Base-by-base conservation (phyloP, 2,797 vertebrate species). In the Dendrocincla tyrannina region DNA sequence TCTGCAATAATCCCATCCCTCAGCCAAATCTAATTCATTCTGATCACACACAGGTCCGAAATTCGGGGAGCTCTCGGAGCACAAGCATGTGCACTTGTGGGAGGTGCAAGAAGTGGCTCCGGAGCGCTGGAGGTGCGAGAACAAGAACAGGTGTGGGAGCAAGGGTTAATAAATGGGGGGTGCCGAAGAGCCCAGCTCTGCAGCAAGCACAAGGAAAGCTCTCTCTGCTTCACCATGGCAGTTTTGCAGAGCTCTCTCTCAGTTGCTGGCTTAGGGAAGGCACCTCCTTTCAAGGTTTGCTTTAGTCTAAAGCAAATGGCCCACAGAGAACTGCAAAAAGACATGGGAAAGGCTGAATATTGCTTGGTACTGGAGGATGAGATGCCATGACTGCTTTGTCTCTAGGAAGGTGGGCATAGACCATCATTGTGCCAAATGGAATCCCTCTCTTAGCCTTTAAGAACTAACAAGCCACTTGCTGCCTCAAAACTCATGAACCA, bases 1-100 rank as follows among this genome's bases (percentile, higher is more conserved):
- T 96, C 94, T 97, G 92, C 93, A 92, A 94, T 93, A 92, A 96
- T 94, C 85, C 92, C 85, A 55, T 94, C 73, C 85, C 73, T 92
- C 89, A 91, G 95, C 92, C 95, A 96, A 95, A 83, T 73, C 79
- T 86, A 95, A 97, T 81, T 84, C 94, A 92, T 91, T 93, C 79
- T 3, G 33, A 91, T 85, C 91, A 63, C 91, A 66, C 58, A 6
- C 35, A 70, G 83, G 94, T 97, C 95, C 94, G 91, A 96, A 96
- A 96, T 95, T 91, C 95, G 79, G 91, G 83, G 92, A 86, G 77
- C 59, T 93, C 91, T 69, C 5, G 88, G 94, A 96, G 91, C 92
- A 86, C 84, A 10, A 95, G 92, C 95, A 92, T 95, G 92, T 97
- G 91, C 87, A 94, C 82, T 91, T 69, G 95, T 96, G 93, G 95